Base-by-base conservation (phyloP, 2,888 invertebrate genomes). In the Noctua janthe region DNA sequence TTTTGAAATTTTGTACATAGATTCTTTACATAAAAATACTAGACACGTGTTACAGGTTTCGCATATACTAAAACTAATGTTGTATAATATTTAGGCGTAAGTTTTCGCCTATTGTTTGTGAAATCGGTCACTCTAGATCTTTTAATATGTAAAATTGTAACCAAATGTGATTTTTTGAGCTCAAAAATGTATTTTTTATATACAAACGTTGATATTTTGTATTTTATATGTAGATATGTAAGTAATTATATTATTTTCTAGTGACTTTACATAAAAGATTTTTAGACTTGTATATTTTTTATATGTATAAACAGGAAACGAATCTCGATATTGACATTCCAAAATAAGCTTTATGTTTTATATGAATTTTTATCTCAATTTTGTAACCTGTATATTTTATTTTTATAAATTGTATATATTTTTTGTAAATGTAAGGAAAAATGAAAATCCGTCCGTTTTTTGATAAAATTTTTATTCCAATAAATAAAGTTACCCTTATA, bases 371-470 rank as follows among this genome's bases (percentile, higher is more conserved):
- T 51, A 39, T 77, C 15, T 49, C 20, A 71, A 76, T 62, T 49
- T 80, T 66, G 6, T 80, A 66, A 23, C 20, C 59, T 59, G 1
- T 47, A 47, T 64, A 13, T 49, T 59, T 5, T 51, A 71, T n/a
- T 29, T 23, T 20, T 35, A n/a, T 43, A 64, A 51, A 71, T 49
- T 69, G 23, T 71, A 71, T 66, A n/a, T 72, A 35, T 51, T 49
- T 23, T 67, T n/a, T 43, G 15, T 78, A 79, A 74, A 64, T 78
- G n/a, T 90, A 90, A 89, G 87, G n/a, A 75, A 85, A 77, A 86
- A 91, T 89, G 70, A 92, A 92, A 92, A 76, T 85, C 93, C 94
- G 94, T 94, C 93, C 94, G 87, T 89, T 84, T 92, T 90, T 78
- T 84, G 17, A 81, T 89, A 90, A 80, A 85, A 78, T 89, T 83